A percentile compares a stretch with the other conserved stretches of the same genome.
Evolutionary conservation across 2,113 vertebrate genomes (phyloP).

Genomic region (Megaptera novaeangliae): DNA sequence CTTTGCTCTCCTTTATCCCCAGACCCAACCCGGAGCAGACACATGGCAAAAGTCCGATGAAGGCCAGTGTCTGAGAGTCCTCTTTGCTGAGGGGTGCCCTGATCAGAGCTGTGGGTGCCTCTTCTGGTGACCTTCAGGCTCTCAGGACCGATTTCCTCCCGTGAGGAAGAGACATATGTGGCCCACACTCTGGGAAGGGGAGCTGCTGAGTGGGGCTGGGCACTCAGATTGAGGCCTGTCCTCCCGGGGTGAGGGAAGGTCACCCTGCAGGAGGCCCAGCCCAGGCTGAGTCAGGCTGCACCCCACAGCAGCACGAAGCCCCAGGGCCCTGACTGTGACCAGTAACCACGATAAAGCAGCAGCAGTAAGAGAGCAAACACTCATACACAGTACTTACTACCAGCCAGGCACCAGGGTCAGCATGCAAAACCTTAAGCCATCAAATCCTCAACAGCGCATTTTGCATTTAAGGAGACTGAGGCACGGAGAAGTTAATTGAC

Average conservation of each 20-base stretch:
- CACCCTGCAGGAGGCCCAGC: neutral
- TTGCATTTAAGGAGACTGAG: neutral
- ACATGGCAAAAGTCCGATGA: neutral
- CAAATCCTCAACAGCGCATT: neutral
- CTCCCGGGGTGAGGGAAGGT: neutral
- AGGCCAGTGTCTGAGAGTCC: fast-evolving
- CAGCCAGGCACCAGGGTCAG: neutral
- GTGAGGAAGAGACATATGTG: neutral
- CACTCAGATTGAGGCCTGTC: neutral
- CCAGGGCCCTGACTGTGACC: neutral
- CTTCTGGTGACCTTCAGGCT: neutral
- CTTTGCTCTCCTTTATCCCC: neutral
- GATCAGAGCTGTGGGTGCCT: neutral
- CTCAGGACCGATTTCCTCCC: neutral
- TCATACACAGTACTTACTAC: fast-evolving
- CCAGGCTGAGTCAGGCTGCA: neutral
- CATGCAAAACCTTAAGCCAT: neutral
- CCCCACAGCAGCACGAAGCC: neutral
- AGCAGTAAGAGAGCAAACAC: neutral
- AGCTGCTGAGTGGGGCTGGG: neutral
- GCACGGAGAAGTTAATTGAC: neutral
- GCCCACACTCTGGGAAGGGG: neutral
- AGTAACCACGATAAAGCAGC: neutral
- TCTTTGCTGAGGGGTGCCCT: neutral
- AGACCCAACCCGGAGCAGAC: neutral